Percentiles rank a stretch among this genome's conserved stretches.
These are phyloP conservation scores for Gasterosteus nipponicus DNA, from an alignment of 2,113 vertebrate species.

Conservation along the genomic window DNA sequence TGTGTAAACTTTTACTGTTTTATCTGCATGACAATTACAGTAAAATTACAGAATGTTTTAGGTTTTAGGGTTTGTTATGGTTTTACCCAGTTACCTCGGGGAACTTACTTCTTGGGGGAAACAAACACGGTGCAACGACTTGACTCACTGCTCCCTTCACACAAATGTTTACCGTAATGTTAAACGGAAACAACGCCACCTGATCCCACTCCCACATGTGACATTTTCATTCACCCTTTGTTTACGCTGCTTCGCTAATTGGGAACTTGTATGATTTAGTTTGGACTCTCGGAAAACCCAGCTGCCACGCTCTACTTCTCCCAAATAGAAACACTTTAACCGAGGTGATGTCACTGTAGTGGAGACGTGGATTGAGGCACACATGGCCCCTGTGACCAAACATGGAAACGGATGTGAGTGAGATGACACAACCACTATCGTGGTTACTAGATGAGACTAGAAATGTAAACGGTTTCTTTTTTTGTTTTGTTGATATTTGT, in stretches of 20 bases:
- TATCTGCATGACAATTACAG: background rate
- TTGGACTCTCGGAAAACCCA: conserved; percentile 53
- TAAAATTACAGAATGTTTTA: background rate
- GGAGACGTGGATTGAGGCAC: conserved; percentile 1
- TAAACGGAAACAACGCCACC: conserved; percentile 39
- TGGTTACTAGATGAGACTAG: background rate
- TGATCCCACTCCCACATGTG: conserved; percentile 52
- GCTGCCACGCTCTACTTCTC: conserved; percentile 67
- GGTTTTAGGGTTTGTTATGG: background rate
- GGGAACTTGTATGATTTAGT: conserved; percentile 40
- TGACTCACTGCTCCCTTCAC: conserved; percentile 57
- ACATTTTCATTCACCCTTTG: conserved; percentile 30
- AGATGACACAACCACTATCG: conserved; percentile 44
- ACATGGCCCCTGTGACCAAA: conserved; percentile 34
- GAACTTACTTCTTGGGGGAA: conserved; percentile 11
- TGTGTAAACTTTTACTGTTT: background rate
- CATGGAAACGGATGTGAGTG: conserved; percentile 49
- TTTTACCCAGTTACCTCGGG: background rate
- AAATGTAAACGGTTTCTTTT: conserved; percentile 22
- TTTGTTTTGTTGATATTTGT: conserved; percentile 14
- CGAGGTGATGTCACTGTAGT: conserved; percentile 45
- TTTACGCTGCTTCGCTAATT: conserved; percentile 63
- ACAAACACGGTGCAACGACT: background rate
- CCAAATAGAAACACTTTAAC: conserved; percentile 48
- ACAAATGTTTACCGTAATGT: conserved; percentile 60